Base-by-base conservation (phyloP, 2,113 vertebrate genomes). In the Hemibagrus wyckioides region DNA sequence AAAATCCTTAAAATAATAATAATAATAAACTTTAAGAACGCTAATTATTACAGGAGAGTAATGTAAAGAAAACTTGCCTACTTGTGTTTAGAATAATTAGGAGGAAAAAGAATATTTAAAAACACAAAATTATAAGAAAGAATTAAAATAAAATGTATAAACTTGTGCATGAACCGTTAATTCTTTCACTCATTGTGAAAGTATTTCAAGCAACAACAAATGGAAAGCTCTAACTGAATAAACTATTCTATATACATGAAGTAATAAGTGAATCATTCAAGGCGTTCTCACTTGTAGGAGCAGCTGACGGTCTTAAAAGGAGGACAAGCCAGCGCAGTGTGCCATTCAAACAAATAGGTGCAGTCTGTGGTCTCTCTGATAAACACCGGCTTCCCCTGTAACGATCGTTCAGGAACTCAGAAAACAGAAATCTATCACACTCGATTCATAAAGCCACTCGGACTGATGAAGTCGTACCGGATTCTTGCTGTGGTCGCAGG, bases 261-360 rank as follows among this genome's bases (percentile, higher is more conserved):
- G 25, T 61, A 61, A 41, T 25, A 41, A 41, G 69, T 41, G n/a
- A 14, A 81, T 63, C 54, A 54, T 1, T 7, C 13, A 28, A 6
- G 14, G n/a, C 1, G 0, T 28, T 82, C 93, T 96, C 94, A 99
- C 98, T 95, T 97, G 94, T 95, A 97, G 1, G 97, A 97, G 88
- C 98, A 99, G 89, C 96, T 96, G 0, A 94, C 95, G 87, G 96
- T 93, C 87, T 95, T 96, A 83, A 96, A 95, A 4, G 97, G 96
- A 2, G 96, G 90, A 67, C 98, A 99, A 89, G 97, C 98, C 65
- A 97, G 92, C 14, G 94, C 93, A 0, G 97, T 99, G 39, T 95
- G 96, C 98, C 97, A 99, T 89, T 94, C 96, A 86, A 99, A 99
- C 94, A 98, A 56, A 90, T 99, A 99, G 48, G 96, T 97, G 76